A percentile compares a stretch with the other conserved stretches of the same genome.
Conservation (phyloP, 2,797 vertebrate genomes). For the Echiichthys vipera region DNA sequence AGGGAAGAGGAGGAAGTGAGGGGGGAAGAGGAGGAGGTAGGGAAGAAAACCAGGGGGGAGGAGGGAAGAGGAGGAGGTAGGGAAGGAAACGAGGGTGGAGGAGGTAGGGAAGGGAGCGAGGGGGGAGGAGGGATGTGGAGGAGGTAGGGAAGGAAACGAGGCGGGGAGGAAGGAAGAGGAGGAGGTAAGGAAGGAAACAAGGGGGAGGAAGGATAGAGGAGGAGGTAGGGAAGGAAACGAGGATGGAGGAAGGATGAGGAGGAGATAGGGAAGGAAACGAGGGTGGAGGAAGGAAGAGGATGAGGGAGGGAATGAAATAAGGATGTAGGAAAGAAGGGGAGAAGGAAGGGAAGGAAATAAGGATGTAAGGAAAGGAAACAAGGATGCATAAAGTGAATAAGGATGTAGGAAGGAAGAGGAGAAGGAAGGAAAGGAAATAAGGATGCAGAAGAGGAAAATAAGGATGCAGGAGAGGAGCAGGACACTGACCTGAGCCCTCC, state of each 20-base stretch:
- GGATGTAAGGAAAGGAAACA: background rate
- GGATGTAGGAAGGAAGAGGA: background rate
- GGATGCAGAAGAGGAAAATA: background rate
- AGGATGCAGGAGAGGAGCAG: too few relatives aligned
- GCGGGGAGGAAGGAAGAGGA: background rate
- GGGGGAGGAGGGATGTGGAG: too few relatives aligned
- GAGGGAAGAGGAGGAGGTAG: background rate
- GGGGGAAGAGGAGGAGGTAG: too few relatives aligned
- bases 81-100: too few relatives aligned
- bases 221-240: background rate
- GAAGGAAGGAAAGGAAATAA: background rate
- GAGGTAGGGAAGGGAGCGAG: too few relatives aligned
- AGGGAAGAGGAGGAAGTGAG: background rate
- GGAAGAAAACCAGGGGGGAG: background rate
- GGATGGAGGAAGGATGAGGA: too few relatives aligned
- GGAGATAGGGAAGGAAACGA: background rate
- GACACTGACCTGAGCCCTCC: constrained; percentile 83
- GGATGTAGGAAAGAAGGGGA: background rate
- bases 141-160: background rate
- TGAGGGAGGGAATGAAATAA: background rate
- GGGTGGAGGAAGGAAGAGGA: too few relatives aligned
- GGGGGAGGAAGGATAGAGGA: background rate
- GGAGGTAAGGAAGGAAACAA: background rate
- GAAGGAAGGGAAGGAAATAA: too few relatives aligned
- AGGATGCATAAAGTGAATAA: too few relatives aligned